phyloP scores from a whole-genome alignment of 1,140 invertebrate species.

The Ectropis grisescens region DNA sequence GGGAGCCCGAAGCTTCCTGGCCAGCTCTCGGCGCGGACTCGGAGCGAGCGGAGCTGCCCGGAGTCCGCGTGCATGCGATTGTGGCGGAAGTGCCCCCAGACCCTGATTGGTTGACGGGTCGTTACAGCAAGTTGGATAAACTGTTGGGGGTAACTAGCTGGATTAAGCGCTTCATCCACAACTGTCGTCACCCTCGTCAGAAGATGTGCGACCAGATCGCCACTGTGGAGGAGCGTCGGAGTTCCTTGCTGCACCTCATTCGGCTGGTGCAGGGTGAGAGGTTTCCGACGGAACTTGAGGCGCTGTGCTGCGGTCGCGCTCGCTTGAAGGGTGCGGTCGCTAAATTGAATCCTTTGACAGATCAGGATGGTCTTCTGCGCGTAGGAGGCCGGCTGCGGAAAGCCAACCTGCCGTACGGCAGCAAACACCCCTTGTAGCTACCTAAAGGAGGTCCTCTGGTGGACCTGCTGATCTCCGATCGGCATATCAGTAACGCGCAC shows the following conservation, averaged over 20 bases:
- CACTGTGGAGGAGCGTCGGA: slow-evolving; percentile 1
- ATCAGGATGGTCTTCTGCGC: background rate
- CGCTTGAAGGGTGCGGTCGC: slow-evolving; percentile 5
- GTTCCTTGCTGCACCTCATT: slow-evolving; percentile 1
- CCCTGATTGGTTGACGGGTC: slow-evolving; percentile 1
- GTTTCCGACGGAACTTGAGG: slow-evolving; percentile 2
- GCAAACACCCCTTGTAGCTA: background rate
- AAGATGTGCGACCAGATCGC: slow-evolving; percentile 1
- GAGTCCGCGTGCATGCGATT: too few species aligned
- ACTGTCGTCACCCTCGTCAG: slow-evolving; percentile 1
- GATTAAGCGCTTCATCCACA: slow-evolving; percentile 6
- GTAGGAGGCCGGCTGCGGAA: background rate
- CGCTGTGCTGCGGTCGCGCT: slow-evolving; percentile 2
- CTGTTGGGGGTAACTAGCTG: slow-evolving; percentile 6
- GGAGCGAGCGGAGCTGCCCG: too few species aligned
- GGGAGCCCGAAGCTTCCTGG: slow-evolving; percentile 5
- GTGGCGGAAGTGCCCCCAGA: too few species aligned
- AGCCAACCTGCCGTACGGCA: background rate
- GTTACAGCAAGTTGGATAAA: slow-evolving; percentile 4
- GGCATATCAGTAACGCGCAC: background rate
- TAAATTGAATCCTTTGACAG: background rate
- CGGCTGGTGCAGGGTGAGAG: too few species aligned
- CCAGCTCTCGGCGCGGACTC: background rate
- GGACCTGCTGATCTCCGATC: background rate
- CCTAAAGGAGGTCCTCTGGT: background rate